phyloP scores from a whole-genome alignment of 35 echinoderm and acorn worm species.

The Heliocidaris tuberculata region DNA sequence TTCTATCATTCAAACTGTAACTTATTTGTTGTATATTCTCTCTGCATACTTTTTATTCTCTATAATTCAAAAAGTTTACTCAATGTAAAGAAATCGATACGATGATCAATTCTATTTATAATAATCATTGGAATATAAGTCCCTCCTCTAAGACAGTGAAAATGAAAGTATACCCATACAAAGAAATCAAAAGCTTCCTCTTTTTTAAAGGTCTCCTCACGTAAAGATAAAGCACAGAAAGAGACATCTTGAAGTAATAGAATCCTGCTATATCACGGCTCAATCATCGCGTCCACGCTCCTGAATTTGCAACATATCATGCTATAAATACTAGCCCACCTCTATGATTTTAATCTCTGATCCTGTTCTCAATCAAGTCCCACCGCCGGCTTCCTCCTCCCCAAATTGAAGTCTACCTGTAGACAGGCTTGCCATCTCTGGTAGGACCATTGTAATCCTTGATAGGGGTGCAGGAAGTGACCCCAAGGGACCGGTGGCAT shows the following conservation, averaged over 20 bases:
- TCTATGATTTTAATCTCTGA: conserved; percentile 25
- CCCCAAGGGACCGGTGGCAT: not conserved
- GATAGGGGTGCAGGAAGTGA: conserved; percentile 10
- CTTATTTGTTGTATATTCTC: no score
- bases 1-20: no score
- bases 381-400: conserved; percentile 16
- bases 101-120: no score
- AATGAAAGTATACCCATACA: not conserved
- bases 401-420: conserved; percentile 37
- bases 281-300: not conserved
- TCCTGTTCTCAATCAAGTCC: conserved; percentile 12
- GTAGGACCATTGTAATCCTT: not conserved
- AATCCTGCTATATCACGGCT: not conserved
- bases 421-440: not conserved
- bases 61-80: no score
- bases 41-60: no score
- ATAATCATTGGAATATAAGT: not conserved
- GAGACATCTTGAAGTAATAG: not conserved
- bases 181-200: not conserved
- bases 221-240: not conserved
- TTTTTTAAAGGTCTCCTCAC: not conserved
- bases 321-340: conserved; percentile 33
- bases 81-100: no score
- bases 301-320: conserved; percentile 21
- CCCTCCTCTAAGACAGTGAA: not conserved